Conservation (phyloP, 2,797 vertebrate species). For the Decapterus maruadsi region DNA sequence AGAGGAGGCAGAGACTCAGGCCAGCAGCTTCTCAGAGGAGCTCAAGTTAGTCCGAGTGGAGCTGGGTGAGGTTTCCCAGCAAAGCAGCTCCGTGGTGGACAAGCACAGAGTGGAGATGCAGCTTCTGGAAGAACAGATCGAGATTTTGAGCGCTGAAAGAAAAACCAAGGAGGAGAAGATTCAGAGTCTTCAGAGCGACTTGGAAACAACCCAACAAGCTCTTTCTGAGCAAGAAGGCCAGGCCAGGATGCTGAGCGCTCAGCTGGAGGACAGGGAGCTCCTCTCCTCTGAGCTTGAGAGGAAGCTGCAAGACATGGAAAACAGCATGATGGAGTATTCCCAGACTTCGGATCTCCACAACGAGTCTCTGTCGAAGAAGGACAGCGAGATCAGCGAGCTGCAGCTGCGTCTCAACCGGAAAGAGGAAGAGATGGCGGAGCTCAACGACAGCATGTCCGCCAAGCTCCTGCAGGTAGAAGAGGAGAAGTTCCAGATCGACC, state of each 20-base stretch:
- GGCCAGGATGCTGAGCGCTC: conserved; percentile 83
- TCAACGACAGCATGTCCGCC: conserved; percentile 89
- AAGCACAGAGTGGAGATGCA: conserved; percentile 76
- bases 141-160: conserved; percentile 85
- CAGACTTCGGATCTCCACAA: conserved; percentile 78
- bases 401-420: conserved; percentile 86
- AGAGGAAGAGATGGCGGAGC: conserved; percentile 89
- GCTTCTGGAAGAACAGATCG: conserved; percentile 89
- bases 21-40: conserved; percentile 73
- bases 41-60: conserved; percentile 81
- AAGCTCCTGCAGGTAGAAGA: conserved; percentile 92
- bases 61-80: conserved; percentile 79
- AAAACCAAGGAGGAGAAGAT: conserved; percentile 90
- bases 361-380: conserved; percentile 82
- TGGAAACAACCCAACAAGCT: conserved; percentile 82
- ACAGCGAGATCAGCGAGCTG: conserved; percentile 84
- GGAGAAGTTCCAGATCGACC: conserved; percentile 87
- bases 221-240: conserved; percentile 86
- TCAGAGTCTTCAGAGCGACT: conserved; percentile 86
- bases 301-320: conserved; percentile 79
- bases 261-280: conserved; percentile 85
- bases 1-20: conserved; percentile 83
- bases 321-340: conserved; percentile 83
- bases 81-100: conserved; percentile 78
- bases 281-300: conserved; percentile 80